A percentile compares a stretch with the other conserved stretches of the same genome.
Evolutionary conservation across 2,113 vertebrate genomes (phyloP).

Genomic region (Archilochus colubris): DNA sequence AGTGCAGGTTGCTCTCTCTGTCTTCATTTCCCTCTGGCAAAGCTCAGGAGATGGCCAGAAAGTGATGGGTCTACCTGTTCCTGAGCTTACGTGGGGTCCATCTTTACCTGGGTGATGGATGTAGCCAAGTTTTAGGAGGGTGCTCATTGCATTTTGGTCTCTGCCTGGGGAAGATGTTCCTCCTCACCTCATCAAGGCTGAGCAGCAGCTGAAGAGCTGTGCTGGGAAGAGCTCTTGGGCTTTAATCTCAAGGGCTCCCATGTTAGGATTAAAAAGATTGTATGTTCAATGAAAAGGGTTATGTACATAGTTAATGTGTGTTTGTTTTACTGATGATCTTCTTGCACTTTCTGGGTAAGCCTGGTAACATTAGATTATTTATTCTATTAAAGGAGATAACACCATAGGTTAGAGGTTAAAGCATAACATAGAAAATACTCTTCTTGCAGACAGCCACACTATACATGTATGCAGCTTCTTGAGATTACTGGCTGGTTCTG

Average conservation of each 20-base stretch:
- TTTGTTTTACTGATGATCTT: constrained; percentile 48
- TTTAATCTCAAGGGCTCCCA: neutral
- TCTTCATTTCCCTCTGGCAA: neutral
- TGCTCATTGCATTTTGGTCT: neutral
- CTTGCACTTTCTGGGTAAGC: constrained; percentile 46
- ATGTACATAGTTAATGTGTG: constrained; percentile 41
- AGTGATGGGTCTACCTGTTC: neutral
- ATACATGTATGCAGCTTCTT: neutral
- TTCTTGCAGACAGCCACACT: neutral
- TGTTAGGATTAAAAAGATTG: constrained; percentile 7
- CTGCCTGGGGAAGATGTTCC: neutral
- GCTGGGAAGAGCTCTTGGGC: neutral
- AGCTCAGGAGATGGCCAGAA: neutral
- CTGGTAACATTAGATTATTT: constrained; percentile 46
- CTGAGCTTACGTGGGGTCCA: accelerated
- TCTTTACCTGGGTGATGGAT: neutral
- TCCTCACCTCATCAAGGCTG: neutral
- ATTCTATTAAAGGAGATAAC: constrained; percentile 33
- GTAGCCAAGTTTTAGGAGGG: neutral
- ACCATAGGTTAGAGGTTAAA: neutral
- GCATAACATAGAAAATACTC: neutral
- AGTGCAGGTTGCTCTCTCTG: neutral
- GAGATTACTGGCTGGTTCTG: constrained; percentile 17
- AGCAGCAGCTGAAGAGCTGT: neutral
- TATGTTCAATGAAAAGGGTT: constrained; percentile 17